Conservation (phyloP, 2,113 vertebrate species). For the Tiliqua scincoides region DNA sequence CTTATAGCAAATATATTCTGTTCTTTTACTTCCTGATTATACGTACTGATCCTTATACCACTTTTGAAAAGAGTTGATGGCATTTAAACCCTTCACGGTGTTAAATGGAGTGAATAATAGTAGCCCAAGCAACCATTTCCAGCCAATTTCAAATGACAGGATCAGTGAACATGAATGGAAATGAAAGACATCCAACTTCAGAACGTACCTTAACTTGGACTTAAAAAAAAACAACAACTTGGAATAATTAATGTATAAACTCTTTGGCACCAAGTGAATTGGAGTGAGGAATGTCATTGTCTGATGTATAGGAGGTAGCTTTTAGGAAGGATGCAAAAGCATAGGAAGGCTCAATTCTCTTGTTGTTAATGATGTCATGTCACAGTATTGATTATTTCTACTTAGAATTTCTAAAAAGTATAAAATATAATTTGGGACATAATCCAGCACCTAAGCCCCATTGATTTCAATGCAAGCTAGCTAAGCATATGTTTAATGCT, state of each 20-base stretch:
- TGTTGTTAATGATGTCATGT: background rate
- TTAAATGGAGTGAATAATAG: constrained; percentile 60
- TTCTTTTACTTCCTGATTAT: constrained; percentile 14
- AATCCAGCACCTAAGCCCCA: background rate
- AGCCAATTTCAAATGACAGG: constrained; percentile 48
- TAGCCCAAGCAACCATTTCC: constrained; percentile 37
- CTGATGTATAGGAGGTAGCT: background rate
- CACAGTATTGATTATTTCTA: background rate
- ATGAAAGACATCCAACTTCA: constrained; percentile 36
- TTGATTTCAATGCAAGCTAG: background rate
- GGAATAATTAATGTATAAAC: background rate
- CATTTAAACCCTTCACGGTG: constrained; percentile 24
- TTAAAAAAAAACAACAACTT: constrained; percentile 4
- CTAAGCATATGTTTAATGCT: background rate
- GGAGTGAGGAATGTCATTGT: background rate
- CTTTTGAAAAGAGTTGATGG: fast-evolving
- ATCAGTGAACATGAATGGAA: constrained; percentile 20
- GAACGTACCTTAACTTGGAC: constrained; percentile 6
- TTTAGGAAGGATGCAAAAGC: background rate
- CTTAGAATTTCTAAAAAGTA: background rate
- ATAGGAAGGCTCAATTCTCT: background rate
- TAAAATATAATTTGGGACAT: background rate
- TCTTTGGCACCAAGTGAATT: background rate
- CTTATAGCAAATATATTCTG: background rate
- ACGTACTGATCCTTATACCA: background rate